Evolutionary conservation across 2,888 invertebrate genomes (phyloP), one percentile per base, ranked within the genome.

Genomic region (Hecatera dysodea): DNA sequence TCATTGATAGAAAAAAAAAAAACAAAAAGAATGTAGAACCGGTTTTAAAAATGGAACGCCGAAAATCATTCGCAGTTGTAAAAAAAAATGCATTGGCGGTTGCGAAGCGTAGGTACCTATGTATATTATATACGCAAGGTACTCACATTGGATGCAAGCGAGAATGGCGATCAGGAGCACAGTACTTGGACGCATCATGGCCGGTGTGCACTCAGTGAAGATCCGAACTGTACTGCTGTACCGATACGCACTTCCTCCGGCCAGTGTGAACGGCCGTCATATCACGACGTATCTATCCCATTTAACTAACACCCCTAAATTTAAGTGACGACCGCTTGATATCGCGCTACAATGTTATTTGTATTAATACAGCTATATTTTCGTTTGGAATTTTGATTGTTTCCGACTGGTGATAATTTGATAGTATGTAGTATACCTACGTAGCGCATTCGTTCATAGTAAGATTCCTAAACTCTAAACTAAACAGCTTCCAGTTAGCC

Each of bases 241-340:
- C 87, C 83, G 89, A 88, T 88, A 89, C 76, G 64, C 77, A 85
- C 90, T 91, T 92, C 93, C 92, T 91, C 86, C 82, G 78, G 56
- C 68, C 85, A 87, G 90, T 89, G 93, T 93, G 93, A 94, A 94
- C 84, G 94, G 84, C 92, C 94, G 87, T 83, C 75, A 65, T 93
- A 93, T 93, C 93, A 81, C 72, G 56, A 80, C 85, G 67, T 89
- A 89, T 89, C 89, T 87, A 83, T 85, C 79, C 81, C 85, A 76
- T 74, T 78, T 86, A 83, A 88, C 85, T 84, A 86, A 87, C 86
- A 89, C 88, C 90, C 87, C 85, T 87, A 84, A 80, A 87, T 86
- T 87, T 81, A 59, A 84, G 75, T 84, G 79, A 72, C 80, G 59
- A 66, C 75, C 79, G 80, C 80, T 72, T 80, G 75, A 74, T 81